These are phyloP conservation scores for Tragulus kanchil DNA, from an alignment of 2,113 vertebrate species.

Conservation along the genomic window DNA sequence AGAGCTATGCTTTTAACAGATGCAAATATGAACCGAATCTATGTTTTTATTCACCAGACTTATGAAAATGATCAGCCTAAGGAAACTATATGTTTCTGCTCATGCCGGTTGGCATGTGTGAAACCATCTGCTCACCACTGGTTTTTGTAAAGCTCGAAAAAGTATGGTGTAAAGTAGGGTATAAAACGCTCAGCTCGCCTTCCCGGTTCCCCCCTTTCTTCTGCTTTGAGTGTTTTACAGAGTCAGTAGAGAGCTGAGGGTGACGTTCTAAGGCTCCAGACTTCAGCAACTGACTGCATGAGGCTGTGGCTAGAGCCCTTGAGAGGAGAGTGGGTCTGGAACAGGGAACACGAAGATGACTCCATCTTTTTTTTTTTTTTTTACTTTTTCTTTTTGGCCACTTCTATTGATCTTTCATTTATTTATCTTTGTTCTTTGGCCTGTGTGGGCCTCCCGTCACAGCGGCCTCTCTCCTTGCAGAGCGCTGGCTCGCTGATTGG, in stretches of 20 bases:
- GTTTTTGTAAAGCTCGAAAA: neutral
- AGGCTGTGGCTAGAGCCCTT: rapidly evolving
- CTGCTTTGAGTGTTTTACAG: neutral
- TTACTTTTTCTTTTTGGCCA: no score
- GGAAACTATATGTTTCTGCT: neutral
- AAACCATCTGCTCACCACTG: neutral
- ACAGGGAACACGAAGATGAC: neutral
- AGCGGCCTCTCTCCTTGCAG: no score
- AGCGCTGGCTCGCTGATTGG: no score
- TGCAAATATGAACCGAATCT: conserved; percentile 10
- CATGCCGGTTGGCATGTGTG: neutral
- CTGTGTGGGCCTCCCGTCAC: no score
- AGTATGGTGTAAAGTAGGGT: neutral
- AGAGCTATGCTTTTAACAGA: neutral
- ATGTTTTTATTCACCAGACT: conserved; percentile 38
- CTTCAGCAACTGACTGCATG: neutral
- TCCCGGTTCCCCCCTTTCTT: rapidly evolving
- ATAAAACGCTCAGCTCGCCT: neutral
- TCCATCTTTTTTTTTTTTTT: no score
- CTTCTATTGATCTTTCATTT: no score
- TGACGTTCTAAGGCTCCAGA: neutral
- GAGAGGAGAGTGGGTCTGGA: neutral
- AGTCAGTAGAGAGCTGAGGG: neutral
- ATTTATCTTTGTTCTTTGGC: no score
- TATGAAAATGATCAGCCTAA: conserved; percentile 18